Conservation (phyloP, 30 jellyfish, hydroid and myxozoan species). For the Mastigias papua region DNA sequence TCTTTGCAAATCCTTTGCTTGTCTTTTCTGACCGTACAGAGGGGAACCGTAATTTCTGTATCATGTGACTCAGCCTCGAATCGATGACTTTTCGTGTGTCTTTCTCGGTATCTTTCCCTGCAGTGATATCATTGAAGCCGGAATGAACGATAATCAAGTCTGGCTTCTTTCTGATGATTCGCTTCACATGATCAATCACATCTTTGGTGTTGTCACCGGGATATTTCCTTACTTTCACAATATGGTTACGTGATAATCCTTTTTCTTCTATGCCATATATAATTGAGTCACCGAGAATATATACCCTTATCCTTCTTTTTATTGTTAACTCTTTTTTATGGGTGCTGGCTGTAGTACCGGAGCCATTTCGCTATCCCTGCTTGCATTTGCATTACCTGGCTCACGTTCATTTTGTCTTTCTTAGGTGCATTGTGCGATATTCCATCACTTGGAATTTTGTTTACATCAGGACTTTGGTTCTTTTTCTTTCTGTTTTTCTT, state of each 20-base stretch:
- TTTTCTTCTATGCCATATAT: conserved; percentile 16
- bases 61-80: neutral
- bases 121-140: conserved; percentile 7
- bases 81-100: conserved; percentile 16
- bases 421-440: conserved; percentile 24
- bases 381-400: conserved; percentile 18
- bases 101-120: conserved; percentile 17
- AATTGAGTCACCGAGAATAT: conserved; percentile 26
- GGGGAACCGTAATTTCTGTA: neutral
- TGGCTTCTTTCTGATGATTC: conserved; percentile 7
- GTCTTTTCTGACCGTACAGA: conserved; percentile 20
- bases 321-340: conserved; percentile 11
- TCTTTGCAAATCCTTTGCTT: neutral
- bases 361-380: conserved; percentile 22
- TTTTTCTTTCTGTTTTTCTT: conserved; percentile 6
- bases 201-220: no score
- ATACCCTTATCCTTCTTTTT: conserved; percentile 36
- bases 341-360: conserved; percentile 28
- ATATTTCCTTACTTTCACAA: no score
- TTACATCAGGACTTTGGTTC: neutral
- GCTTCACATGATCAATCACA: conserved; percentile 4
- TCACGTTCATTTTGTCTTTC: conserved; percentile 12
- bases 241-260: conserved; percentile 11
- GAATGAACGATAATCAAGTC: conserved; percentile 13
- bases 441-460: conserved; percentile 18